A percentile compares a stretch with the other conserved stretches of the same genome.
Conservation (phyloP, 37 sponge, comb jelly and placozoan genomes). For the Spongilla lacustris region DNA sequence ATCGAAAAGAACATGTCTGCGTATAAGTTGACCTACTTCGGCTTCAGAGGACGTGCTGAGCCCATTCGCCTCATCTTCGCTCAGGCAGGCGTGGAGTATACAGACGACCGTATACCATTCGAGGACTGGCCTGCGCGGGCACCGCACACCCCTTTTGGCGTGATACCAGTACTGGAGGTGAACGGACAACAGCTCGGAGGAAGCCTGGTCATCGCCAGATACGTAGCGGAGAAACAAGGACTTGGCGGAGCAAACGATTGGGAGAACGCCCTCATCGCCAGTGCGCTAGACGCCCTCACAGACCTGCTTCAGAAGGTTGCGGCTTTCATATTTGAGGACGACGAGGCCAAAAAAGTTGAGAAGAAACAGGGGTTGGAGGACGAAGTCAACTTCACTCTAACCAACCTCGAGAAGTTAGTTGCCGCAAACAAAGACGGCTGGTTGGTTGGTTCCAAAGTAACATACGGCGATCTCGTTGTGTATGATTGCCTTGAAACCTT, state of each 20-base stretch:
- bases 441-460: conserved; percentile 19
- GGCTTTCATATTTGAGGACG: conserved; percentile 17
- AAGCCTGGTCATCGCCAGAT: conserved; percentile 37
- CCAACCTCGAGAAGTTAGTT: conserved; percentile 10
- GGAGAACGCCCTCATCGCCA: conserved; percentile 22
- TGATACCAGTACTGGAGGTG: conserved; percentile 48
- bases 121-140: conserved; percentile 23
- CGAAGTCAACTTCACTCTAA: conserved; percentile 7
- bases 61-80: conserved; percentile 45
- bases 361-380: neutral
- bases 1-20: conserved; percentile 59
- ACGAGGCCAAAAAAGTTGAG: conserved; percentile 20
- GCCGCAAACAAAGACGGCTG: conserved; percentile 9
- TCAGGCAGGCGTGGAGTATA: conserved; percentile 52
- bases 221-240: conserved; percentile 52
- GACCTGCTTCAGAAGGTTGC: conserved; percentile 8
- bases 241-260: conserved; percentile 23
- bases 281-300: neutral
- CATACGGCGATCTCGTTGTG: conserved; percentile 27
- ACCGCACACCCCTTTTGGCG: conserved; percentile 41
- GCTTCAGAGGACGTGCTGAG: conserved; percentile 41
- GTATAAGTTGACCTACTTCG: conserved; percentile 63
- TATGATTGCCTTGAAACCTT: neutral
- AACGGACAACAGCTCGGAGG: conserved; percentile 62
- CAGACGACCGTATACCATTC: conserved; percentile 6